phyloP scores from a whole-genome alignment of 2,888 invertebrate genomes.

The Biston betularia region DNA sequence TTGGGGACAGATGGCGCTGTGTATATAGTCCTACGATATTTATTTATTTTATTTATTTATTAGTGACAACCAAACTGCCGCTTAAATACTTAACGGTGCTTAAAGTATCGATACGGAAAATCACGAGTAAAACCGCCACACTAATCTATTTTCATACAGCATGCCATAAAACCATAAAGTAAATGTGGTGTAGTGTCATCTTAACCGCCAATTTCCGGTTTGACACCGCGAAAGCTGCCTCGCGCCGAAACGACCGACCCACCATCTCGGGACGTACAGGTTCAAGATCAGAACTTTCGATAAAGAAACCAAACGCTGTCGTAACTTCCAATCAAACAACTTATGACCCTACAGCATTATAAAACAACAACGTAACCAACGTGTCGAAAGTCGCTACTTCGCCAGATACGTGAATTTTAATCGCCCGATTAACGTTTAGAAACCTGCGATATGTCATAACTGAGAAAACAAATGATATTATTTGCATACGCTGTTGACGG shows the following conservation, averaged over 20 bases:
- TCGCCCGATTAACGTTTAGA: slow-evolving; percentile 47
- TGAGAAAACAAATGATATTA: slow-evolving; percentile 30
- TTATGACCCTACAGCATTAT: slow-evolving; percentile 64
- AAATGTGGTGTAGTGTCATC: neutral
- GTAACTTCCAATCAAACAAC: slow-evolving; percentile 53
- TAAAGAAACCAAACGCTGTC: slow-evolving; percentile 66
- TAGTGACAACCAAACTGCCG: too few species aligned
- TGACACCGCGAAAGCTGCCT: slow-evolving; percentile 70
- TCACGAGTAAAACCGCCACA: too few species aligned
- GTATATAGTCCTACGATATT: too few species aligned
- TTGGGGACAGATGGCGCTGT: too few species aligned
- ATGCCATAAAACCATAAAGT: neutral
- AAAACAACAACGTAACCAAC: slow-evolving; percentile 58
- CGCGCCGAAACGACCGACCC: slow-evolving; percentile 51
- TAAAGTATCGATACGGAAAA: too few species aligned
- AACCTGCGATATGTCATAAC: slow-evolving; percentile 45
- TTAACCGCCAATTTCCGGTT: slow-evolving; percentile 70
- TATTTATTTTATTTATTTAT: too few species aligned
- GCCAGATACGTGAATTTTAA: slow-evolving; percentile 46
- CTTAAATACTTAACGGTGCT: too few species aligned
- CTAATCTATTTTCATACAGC: too few species aligned
- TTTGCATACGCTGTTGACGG: slow-evolving; percentile 27
- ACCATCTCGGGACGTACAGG: slow-evolving; percentile 52
- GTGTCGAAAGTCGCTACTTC: slow-evolving; percentile 58
- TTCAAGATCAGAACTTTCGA: slow-evolving; percentile 78